phyloP scores from a whole-genome alignment of 2,113 vertebrate species.

The Sula dactylatra region DNA sequence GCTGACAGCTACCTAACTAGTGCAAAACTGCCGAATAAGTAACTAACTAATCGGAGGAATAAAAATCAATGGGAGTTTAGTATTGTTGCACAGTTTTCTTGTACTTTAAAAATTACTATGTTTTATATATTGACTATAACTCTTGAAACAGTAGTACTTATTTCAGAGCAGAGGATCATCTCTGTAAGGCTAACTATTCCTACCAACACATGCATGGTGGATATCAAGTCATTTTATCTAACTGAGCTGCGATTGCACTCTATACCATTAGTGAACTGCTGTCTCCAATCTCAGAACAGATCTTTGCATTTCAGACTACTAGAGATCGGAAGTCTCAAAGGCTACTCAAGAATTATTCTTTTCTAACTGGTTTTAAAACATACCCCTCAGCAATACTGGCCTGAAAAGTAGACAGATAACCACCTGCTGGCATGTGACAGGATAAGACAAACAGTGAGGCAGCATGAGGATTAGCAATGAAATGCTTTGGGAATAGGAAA shows the following conservation, averaged over 20 bases:
- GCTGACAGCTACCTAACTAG: not conserved
- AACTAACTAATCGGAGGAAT: not conserved
- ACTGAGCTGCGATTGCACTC: not conserved
- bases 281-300: not conserved
- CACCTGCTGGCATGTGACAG: not conserved
- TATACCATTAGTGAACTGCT: not conserved
- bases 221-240: not conserved
- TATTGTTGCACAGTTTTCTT: not conserved
- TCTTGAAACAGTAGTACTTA: not conserved
- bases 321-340: not conserved
- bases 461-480: not conserved
- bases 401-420: not conserved
- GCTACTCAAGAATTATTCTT: not conserved
- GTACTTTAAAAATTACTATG: not conserved
- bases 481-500: not conserved
- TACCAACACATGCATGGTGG: not conserved
- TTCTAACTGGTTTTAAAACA: slow-evolving; percentile 4
- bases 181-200: not conserved
- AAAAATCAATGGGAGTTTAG: not conserved
- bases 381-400: not conserved
- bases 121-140: not conserved
- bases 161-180: not conserved
- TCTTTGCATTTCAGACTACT: not conserved
- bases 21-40: not conserved
- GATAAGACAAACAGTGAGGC: not conserved